A percentile compares a stretch with the other conserved stretches of the same genome.
phyloP scores from a whole-genome alignment of 1,140 invertebrate genomes.

The Drosophila nannoptera region DNA sequence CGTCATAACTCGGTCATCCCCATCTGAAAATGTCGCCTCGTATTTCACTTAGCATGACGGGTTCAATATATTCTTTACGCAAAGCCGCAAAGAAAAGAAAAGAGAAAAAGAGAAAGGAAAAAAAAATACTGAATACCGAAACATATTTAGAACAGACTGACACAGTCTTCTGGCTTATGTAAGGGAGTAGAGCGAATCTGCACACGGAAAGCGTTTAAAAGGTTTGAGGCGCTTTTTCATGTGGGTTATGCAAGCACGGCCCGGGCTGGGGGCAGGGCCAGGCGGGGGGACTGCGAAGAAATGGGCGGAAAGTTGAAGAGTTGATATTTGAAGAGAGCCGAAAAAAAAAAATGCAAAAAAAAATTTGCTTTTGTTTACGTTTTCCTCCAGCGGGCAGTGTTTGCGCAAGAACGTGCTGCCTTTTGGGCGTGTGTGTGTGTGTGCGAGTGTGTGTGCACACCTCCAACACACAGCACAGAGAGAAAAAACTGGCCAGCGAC shows the following conservation, averaged over 20 bases:
- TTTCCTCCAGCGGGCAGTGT: slow-evolving; percentile 14
- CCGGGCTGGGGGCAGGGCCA: slow-evolving; percentile 15
- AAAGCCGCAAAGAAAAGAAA: background rate
- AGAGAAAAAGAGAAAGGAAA: background rate
- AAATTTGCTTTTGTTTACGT: slow-evolving; percentile 24
- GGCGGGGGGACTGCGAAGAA: background rate
- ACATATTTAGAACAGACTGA: slow-evolving; percentile 38
- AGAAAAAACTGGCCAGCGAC: slow-evolving; percentile 29
- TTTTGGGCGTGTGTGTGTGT: slow-evolving; percentile 3
- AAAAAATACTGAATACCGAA: slow-evolving; percentile 1
- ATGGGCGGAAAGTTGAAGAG: slow-evolving; percentile 15
- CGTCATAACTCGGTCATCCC: slow-evolving; percentile 59
- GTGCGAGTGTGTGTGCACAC: slow-evolving; percentile 14
- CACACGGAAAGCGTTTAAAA: slow-evolving; percentile 4
- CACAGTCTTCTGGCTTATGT: slow-evolving; percentile 47
- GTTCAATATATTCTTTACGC: slow-evolving; percentile 39
- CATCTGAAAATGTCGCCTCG: slow-evolving; percentile 51
- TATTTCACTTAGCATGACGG: slow-evolving; percentile 37
- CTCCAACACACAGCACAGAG: background rate
- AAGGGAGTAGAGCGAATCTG: slow-evolving; percentile 27
- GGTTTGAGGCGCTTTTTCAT: slow-evolving; percentile 16
- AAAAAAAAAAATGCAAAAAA: background rate
- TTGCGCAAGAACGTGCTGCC: slow-evolving; percentile 49
- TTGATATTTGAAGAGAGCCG: slow-evolving; percentile 20
- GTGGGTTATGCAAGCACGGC: slow-evolving; percentile 39